Base-by-base conservation (phyloP, 2,113 vertebrate species). In the Scatophagus argus region DNA sequence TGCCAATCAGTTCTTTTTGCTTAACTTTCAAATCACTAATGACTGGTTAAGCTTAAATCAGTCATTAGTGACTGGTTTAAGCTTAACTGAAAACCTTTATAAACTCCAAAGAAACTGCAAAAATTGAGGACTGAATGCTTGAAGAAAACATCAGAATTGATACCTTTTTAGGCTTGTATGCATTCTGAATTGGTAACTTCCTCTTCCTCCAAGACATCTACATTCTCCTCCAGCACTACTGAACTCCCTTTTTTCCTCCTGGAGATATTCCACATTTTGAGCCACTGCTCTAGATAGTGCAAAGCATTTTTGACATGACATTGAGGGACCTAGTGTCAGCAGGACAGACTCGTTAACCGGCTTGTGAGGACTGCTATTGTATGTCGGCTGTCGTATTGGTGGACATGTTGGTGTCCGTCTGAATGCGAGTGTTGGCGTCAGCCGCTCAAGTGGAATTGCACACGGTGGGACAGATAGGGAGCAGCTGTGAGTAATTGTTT, bases 401-500 rank as follows among this genome's bases (percentile, higher is more conserved):
- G 69, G 58, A 60, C 3, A 32, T 54, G 86, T 77, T 61, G 60
- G 66, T 67, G 77, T 73, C 75, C n/a, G 52, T 77, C 61, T 87
- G 74, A 77, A 88, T 68, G 83, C 2, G n/a, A 32, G 58, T 32
- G 61, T 25, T 72, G 47, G 72, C 59, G 12, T 75, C 64, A 44
- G 32, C 63, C 16, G 65, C 78, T 79, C 56, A 75, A 87, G 84
- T 85, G 89, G 84, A 93, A 90, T 85, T 77, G 75, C 74, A 90
- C 72, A 87, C 55, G 75, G 51, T 59, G 70, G 78, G 89, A 77
- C 93, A 27, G 87, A 89, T 84, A 90, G 89, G 84, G 81, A 88
- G 85, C 87, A 91, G 79, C 88, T 93, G 84, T 88, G 89, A 91
- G 85, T 82, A 91, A 95, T 95, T 85, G 85, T 94, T 93, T 94